Conservation (phyloP, 2,888 invertebrate genomes). For the Andrena chrysosceles region DNA sequence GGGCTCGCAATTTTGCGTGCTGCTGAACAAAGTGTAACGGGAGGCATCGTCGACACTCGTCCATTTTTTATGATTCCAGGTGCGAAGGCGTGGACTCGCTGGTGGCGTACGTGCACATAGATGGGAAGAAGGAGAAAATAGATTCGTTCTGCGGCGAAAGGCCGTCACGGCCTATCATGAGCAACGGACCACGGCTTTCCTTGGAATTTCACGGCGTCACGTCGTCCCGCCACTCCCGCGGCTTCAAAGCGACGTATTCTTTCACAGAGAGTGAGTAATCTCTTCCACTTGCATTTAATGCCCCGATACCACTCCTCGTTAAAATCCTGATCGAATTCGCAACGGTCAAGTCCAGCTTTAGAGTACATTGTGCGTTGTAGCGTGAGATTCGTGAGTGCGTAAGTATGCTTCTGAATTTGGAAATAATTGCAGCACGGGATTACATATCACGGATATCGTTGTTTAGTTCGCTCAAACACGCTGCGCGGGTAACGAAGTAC, state of each 20-base stretch:
- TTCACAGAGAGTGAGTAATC: slow-evolving; percentile 94
- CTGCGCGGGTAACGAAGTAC: background rate
- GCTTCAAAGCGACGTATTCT: slow-evolving; percentile 94
- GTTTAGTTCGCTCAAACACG: slow-evolving; percentile 2
- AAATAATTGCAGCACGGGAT: background rate
- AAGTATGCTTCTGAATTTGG: no score
- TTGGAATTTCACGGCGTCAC: slow-evolving; percentile 93
- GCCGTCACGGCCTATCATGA: slow-evolving; percentile 95
- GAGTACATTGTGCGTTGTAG: no score
- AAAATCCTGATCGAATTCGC: no score
- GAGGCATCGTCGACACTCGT: background rate
- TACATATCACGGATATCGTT: no score
- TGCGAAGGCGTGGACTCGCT: slow-evolving; percentile 93
- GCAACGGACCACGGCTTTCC: slow-evolving; percentile 94
- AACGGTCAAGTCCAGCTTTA: no score
- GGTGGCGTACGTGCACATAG: slow-evolving; percentile 92
- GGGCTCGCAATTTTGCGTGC: background rate
- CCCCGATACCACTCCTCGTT: no score
- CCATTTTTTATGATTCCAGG: slow-evolving; percentile 85
- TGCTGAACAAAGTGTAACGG: background rate
- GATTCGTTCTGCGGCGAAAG: slow-evolving; percentile 94
- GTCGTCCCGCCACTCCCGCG: slow-evolving; percentile 92
- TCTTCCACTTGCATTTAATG: background rate
- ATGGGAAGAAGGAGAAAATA: slow-evolving; percentile 93
- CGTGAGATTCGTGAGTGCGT: no score